These are phyloP conservation scores for Pristionchus mayeri DNA, from an alignment of 2,888 invertebrate genomes.

Conservation along the genomic window DNA sequence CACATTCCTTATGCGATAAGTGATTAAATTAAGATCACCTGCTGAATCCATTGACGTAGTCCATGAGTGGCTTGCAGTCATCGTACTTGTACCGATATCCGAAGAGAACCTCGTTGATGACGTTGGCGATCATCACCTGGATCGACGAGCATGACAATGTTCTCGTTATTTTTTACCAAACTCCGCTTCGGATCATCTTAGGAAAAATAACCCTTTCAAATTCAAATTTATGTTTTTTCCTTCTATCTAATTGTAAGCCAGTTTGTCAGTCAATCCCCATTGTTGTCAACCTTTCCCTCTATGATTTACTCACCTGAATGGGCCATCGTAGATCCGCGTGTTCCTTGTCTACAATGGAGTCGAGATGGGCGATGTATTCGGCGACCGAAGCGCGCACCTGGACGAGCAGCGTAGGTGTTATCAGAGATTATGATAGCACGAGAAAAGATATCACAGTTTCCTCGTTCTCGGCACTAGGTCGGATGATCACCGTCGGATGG, in stretches of 20 bases:
- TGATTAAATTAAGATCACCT: neutral
- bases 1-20: too few species aligned
- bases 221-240: too few species aligned
- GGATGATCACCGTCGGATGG: too few species aligned
- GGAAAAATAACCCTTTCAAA: too few species aligned
- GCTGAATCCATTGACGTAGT: constrained; percentile 1
- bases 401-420: neutral
- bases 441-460: too few species aligned
- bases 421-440: too few species aligned
- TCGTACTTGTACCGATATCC: constrained; percentile 38
- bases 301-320: neutral
- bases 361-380: neutral
- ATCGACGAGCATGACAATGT: too few species aligned
- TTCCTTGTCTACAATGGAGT: neutral
- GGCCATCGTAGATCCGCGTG: neutral
- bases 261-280: too few species aligned
- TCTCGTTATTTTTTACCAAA: too few species aligned
- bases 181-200: too few species aligned
- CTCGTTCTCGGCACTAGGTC: too few species aligned
- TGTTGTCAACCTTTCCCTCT: neutral
- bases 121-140: constrained; percentile 39
- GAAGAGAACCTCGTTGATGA: constrained; percentile 43
- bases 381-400: neutral
- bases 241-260: too few species aligned
- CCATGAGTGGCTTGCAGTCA: constrained; percentile 32